Conservation (phyloP, 2,113 vertebrate species). For the Ginglymostoma cirratum region DNA sequence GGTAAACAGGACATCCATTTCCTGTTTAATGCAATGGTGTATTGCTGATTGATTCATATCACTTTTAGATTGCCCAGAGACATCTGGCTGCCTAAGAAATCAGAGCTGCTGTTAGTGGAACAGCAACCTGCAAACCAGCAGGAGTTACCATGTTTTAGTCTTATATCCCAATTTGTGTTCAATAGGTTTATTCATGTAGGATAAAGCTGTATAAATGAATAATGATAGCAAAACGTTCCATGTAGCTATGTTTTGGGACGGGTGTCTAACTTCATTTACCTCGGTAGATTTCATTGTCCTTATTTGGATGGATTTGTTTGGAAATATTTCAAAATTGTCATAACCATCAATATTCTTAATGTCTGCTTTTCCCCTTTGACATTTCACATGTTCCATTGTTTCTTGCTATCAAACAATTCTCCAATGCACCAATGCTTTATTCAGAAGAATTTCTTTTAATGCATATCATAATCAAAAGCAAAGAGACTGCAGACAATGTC, state of each 20-base stretch:
- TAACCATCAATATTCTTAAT: background rate
- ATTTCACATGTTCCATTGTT: background rate
- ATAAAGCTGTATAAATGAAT: background rate
- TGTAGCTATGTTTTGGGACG: background rate
- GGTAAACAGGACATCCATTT: background rate
- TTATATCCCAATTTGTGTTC: background rate
- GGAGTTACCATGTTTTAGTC: background rate
- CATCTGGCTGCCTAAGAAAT: too few relatives aligned
- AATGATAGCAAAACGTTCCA: background rate
- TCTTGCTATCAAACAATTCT: background rate
- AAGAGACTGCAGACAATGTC: background rate
- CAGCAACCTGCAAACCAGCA: background rate
- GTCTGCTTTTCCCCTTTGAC: background rate
- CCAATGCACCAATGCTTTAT: background rate
- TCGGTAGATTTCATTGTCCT: background rate
- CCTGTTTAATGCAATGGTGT: background rate
- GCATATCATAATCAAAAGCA: background rate
- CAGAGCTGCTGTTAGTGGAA: too few relatives aligned
- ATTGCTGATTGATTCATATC: background rate
- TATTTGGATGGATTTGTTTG: background rate
- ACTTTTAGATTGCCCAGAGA: background rate
- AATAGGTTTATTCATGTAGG: background rate
- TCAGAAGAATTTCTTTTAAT: background rate
- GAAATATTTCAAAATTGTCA: background rate
- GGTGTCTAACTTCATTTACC: background rate